Base-by-base conservation (phyloP, 2,888 invertebrate species). In the Calliphora vomitoria region DNA sequence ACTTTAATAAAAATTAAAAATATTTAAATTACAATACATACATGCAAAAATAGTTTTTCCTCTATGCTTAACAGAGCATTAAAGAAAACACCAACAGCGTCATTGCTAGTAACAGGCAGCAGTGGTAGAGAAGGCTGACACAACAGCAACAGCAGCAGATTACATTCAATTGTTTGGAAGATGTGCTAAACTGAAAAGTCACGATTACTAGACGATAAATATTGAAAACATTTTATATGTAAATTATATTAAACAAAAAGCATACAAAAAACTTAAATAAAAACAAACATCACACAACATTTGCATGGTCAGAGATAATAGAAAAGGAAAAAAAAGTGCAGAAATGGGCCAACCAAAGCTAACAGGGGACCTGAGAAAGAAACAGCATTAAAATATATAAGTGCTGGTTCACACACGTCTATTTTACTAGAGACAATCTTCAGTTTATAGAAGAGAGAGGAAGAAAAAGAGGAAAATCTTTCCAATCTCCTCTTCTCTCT, bases 171-270 rank as follows among this genome's bases (percentile, higher is more conserved):
- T 82, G 78, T 83, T 78, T 83, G 71, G 58, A 76, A 72, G 76
- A 82, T 85, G 88, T 82, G 85, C 76, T 79, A 86, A 87, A 85
- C 88, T 80, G 38, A 76, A 82, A 85, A 85, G 85, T 88, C 88
- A 85, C 85, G 88, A 82, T 85, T 88, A 80, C 85, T 81, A 69
- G 75, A 88, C 82, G 82, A 79, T 82, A 85, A 85, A 85, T 82
- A 75, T 82, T 74, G 58, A 82, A 88, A 72, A 82, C 82, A 82
- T 82, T 85, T 88, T 85, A 82, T 82, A 85, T 85, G 82, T 80
- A 85, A 85, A 85, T 76, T 76, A 76, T 75, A 71, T 80, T 44
- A 69, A 69, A 58, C 8, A 81, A 74, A 41, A 20, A 41, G 8
- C 31, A 31, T 41, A 64, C 13, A 20, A 66, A 25, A 44, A 58